Conservation (phyloP, 2,888 invertebrate species). For the Odontocolon sp. region DNA sequence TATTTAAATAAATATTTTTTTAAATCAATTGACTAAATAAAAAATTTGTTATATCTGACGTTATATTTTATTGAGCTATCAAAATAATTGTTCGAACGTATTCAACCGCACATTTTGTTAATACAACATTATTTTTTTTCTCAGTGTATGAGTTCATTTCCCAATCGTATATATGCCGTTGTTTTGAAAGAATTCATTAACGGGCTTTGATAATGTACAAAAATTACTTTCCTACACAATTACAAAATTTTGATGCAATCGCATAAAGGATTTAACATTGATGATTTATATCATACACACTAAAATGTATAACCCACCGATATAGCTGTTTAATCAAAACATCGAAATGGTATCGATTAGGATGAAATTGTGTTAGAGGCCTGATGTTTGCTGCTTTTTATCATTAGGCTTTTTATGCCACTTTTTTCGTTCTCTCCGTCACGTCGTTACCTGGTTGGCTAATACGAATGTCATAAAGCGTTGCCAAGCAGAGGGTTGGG, state of each 20-base stretch:
- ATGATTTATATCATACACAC: not conserved
- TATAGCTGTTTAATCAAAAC: constrained; percentile 13
- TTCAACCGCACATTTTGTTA: too few relatives aligned
- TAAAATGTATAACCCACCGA: not conserved
- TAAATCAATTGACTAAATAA: too few relatives aligned
- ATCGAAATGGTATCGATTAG: constrained; percentile 5
- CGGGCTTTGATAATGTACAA: not conserved
- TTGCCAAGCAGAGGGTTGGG: not conserved
- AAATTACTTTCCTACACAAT: not conserved
- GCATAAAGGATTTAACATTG: not conserved
- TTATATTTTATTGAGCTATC: too few relatives aligned
- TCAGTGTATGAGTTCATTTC: not conserved
- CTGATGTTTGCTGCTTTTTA: not conserved
- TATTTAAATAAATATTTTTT: too few relatives aligned
- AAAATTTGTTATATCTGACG: too few relatives aligned
- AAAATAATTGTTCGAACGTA: too few relatives aligned
- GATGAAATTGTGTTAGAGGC: not conserved
- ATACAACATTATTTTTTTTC: too few relatives aligned
- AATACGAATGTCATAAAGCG: constrained; percentile 26
- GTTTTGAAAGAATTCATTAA: not conserved
- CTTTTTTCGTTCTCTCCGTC: not conserved
- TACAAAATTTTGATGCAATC: not conserved
- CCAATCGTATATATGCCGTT: not conserved
- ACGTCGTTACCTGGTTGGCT: constrained; percentile 5
- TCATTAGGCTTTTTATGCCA: not conserved